Percentiles rank a stretch among this genome's conserved stretches.
Evolutionary conservation across 2,797 vertebrate genomes (phyloP).

Genomic region (Mormyrus hasselquistii): DNA sequence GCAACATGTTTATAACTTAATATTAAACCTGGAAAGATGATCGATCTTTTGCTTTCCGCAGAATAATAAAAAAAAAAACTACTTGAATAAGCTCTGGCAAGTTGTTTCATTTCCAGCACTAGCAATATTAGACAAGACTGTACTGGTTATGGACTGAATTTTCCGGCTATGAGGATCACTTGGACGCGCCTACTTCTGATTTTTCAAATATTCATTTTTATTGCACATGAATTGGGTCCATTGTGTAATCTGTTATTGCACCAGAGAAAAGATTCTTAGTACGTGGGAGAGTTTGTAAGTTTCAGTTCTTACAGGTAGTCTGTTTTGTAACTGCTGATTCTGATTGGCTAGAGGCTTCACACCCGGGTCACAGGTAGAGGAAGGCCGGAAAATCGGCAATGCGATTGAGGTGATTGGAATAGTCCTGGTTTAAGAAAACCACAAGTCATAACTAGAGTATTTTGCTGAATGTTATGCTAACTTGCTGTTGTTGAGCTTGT

Average conservation of each 20-base stretch:
- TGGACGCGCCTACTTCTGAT: neutral
- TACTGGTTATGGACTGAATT: neutral
- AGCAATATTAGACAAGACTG: neutral
- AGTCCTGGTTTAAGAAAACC: neutral
- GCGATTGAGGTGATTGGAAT: neutral
- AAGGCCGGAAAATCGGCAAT: neutral
- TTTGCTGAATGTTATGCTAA: neutral
- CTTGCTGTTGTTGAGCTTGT: neutral
- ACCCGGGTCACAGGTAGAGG: neutral
- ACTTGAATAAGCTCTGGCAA: neutral
- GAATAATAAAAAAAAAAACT: neutral
- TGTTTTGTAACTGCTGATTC: neutral
- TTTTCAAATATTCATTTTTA: neutral
- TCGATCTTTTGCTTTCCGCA: neutral
- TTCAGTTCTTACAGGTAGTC: neutral
- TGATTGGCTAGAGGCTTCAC: neutral
- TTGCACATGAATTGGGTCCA: neutral
- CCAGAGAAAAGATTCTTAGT: neutral
- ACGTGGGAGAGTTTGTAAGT: neutral
- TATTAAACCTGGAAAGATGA: neutral
- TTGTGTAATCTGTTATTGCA: neutral
- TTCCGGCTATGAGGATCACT: neutral
- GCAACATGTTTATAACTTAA: neutral
- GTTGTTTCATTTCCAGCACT: neutral
- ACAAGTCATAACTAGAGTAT: neutral